Percentiles rank a stretch among this genome's conserved stretches.
phyloP scores from a whole-genome alignment of 1,140 invertebrate species.

The Nasonia longicornis region DNA sequence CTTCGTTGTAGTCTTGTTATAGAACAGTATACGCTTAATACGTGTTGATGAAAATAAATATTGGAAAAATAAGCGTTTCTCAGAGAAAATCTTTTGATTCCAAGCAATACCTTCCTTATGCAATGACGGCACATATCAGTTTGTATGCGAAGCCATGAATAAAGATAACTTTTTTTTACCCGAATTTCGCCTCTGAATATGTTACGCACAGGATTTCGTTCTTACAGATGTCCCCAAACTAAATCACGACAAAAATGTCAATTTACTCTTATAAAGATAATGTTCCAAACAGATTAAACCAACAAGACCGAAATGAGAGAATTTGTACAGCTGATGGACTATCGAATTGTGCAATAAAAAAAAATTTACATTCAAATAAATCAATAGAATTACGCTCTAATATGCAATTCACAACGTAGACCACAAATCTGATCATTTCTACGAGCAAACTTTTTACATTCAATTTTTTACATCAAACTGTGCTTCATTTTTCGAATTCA shows the following conservation, averaged over 20 bases:
- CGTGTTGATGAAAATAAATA: neutral
- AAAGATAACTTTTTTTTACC: neutral
- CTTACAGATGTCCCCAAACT: too few species aligned
- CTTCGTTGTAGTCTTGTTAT: neutral
- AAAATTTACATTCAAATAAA: neutral
- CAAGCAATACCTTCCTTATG: neutral
- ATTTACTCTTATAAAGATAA: too few species aligned
- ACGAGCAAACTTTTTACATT: conserved; percentile 10
- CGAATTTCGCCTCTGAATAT: neutral
- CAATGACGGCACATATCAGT: neutral
- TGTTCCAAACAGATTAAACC: too few species aligned
- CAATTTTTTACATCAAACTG: neutral
- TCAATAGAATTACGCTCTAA: neutral
- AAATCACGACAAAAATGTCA: too few species aligned
- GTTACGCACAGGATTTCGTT: too few species aligned
- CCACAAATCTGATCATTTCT: neutral
- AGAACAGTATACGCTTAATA: neutral
- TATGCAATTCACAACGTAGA: neutral
- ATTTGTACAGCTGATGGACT: conserved; percentile 8
- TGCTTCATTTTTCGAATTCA: neutral
- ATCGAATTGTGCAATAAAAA: neutral
- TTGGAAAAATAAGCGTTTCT: neutral
- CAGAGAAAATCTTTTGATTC: neutral
- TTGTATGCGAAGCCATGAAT: neutral
- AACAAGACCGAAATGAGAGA: neutral